phyloP scores from a whole-genome alignment of 1,140 invertebrate species.

The Contarinia nasturtii region DNA sequence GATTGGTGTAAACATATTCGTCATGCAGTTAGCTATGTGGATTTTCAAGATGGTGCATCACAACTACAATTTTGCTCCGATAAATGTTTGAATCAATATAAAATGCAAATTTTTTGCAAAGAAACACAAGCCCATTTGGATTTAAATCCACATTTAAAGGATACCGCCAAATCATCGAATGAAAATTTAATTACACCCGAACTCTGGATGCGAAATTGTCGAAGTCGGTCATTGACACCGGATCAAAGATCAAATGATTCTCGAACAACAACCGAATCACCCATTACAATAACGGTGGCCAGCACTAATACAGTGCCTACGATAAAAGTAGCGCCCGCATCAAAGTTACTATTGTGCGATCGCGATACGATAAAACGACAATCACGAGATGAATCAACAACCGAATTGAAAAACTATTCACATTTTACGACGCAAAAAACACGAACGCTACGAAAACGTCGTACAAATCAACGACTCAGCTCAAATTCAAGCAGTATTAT shows the following conservation, averaged over 20 bases:
- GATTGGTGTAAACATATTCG: slow-evolving; percentile 82
- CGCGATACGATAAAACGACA: too few relatives aligned
- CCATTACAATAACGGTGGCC: slow-evolving; percentile 7
- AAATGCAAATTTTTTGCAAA: slow-evolving; percentile 87
- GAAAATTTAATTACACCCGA: slow-evolving; percentile 53
- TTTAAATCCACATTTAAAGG: slow-evolving; percentile 50
- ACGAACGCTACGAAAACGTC: too few relatives aligned
- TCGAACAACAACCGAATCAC: slow-evolving; percentile 15
- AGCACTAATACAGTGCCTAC: slow-evolving; percentile 1
- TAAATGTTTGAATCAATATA: slow-evolving; percentile 86
- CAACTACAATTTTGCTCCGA: slow-evolving; percentile 69
- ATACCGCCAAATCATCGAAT: slow-evolving; percentile 15
- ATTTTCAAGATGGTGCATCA: slow-evolving; percentile 63
- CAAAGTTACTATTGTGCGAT: slow-evolving; percentile 30
- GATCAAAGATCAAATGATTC: slow-evolving; percentile 14
- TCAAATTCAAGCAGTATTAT: not conserved
- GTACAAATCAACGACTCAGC: too few relatives aligned
- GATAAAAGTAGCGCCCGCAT: slow-evolving; percentile 34
- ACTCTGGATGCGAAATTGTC: slow-evolving; percentile 61
- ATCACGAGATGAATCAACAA: too few relatives aligned
- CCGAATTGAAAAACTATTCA: too few relatives aligned
- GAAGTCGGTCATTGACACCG: slow-evolving; percentile 37
- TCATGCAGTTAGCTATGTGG: slow-evolving; percentile 80
- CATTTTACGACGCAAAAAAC: too few relatives aligned
- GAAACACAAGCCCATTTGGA: slow-evolving; percentile 78